phyloP scores from a whole-genome alignment of 1,140 invertebrate genomes.

The Heliconius melpomene region DNA sequence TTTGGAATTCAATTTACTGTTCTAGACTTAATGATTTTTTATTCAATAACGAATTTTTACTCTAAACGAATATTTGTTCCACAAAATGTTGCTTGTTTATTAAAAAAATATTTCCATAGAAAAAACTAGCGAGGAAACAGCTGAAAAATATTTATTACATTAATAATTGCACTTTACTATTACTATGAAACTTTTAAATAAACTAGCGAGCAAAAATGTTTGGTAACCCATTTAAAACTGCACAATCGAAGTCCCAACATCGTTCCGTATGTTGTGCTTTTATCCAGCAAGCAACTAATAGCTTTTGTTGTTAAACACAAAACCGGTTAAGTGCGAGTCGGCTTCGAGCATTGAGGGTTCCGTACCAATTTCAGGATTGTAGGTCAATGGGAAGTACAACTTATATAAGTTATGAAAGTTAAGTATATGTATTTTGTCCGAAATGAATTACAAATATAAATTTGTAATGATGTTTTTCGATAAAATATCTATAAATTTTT shows the following conservation, averaged over 20 bases:
- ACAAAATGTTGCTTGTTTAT: neutral
- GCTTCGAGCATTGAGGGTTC: too few relatives aligned
- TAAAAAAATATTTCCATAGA: neutral
- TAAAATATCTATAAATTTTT: too few relatives aligned
- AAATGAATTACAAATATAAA: too few relatives aligned
- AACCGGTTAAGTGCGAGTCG: neutral
- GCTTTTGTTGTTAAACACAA: conserved; percentile 23
- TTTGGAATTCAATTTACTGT: too few relatives aligned
- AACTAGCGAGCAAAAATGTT: conserved; percentile 30
- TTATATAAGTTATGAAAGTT: too few relatives aligned
- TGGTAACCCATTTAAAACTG: conserved; percentile 29
- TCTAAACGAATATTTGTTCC: neutral
- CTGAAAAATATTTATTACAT: neutral
- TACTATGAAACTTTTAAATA: conserved; percentile 25
- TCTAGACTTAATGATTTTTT: too few relatives aligned
- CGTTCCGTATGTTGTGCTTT: conserved; percentile 18
- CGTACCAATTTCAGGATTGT: too few relatives aligned
- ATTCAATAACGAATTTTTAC: too few relatives aligned
- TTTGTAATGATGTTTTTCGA: too few relatives aligned
- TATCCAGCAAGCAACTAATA: conserved; percentile 29
- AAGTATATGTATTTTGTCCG: too few relatives aligned
- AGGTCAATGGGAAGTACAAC: too few relatives aligned
- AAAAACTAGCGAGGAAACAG: neutral
- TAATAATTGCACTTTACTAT: neutral
- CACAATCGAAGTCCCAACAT: conserved; percentile 28